Percentiles rank a stretch among this genome's conserved stretches.
These are phyloP conservation scores for Heterotis niloticus DNA, from an alignment of 2,113 vertebrate species.

Conservation along the genomic window DNA sequence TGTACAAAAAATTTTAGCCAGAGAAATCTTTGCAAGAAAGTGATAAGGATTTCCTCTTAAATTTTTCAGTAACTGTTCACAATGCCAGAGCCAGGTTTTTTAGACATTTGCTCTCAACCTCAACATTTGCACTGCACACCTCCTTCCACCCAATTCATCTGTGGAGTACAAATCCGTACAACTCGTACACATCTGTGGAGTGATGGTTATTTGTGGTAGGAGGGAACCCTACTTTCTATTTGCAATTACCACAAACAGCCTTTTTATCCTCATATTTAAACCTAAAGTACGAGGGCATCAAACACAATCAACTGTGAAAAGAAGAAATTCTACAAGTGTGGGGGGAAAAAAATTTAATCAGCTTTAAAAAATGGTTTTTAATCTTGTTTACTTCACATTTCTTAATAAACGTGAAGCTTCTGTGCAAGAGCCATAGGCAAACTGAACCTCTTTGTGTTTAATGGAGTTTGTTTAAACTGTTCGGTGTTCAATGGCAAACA, in stretches of 20 bases:
- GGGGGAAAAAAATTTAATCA: too few relatives aligned
- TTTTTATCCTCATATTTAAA: slow-evolving; percentile 15
- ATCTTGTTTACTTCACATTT: background rate
- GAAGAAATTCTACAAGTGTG: too few relatives aligned
- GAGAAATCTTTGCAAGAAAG: background rate
- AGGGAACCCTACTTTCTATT: slow-evolving; percentile 11
- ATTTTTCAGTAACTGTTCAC: background rate
- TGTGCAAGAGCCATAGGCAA: too few relatives aligned
- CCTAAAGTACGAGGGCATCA: background rate
- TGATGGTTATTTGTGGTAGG: too few relatives aligned
- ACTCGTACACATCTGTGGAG: too few relatives aligned
- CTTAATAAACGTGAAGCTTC: background rate
- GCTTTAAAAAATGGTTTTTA: background rate
- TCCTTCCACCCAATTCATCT: too few relatives aligned
- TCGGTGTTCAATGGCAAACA: background rate
- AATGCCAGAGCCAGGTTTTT: background rate
- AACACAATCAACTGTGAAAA: background rate
- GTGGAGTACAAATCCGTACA: too few relatives aligned
- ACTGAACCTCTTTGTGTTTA: background rate
- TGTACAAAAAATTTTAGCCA: background rate
- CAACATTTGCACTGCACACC: too few relatives aligned
- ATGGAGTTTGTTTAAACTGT: background rate
- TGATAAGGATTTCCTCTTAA: slow-evolving; percentile 8
- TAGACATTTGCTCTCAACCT: too few relatives aligned
- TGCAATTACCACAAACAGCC: slow-evolving; percentile 11